Conservation (phyloP, 2,888 invertebrate genomes). For the Plusia festucae region DNA sequence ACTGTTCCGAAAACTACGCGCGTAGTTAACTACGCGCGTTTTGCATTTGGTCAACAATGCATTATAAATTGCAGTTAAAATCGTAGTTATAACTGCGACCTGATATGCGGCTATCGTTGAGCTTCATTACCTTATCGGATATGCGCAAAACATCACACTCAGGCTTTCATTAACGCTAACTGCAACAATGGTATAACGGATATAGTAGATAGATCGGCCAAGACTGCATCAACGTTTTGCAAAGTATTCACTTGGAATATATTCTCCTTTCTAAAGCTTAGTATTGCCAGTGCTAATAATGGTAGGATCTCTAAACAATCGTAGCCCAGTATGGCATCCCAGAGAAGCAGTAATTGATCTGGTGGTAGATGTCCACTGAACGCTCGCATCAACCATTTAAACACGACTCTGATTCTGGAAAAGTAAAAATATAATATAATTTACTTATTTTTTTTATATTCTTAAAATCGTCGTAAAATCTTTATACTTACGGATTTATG, state of each 20-base stretch:
- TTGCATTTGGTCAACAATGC: not conserved
- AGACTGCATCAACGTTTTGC: constrained; percentile 95
- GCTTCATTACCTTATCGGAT: constrained; percentile 36
- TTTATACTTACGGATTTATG: constrained; percentile 95
- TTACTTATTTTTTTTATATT: not conserved
- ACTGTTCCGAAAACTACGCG: not conserved
- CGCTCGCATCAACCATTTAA: constrained; percentile 98
- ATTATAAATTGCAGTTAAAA: constrained; percentile 6
- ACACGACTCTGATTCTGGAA: constrained; percentile 95
- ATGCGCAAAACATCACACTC: constrained; percentile 47
- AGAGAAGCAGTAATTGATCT: constrained; percentile 96
- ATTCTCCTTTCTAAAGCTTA: constrained; percentile 96
- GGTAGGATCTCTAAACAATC: constrained; percentile 97
- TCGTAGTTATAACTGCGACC: not conserved
- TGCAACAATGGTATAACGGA: constrained; percentile 96
- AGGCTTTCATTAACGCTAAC: constrained; percentile 91
- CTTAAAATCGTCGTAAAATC: not conserved
- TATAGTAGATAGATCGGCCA: constrained; percentile 96
- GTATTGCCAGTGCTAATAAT: constrained; percentile 94
- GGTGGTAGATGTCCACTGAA: constrained; percentile 98
- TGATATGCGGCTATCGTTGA: constrained; percentile 11
- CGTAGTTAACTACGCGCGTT: not conserved
- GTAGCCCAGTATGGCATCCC: constrained; percentile 97
- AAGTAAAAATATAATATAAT: constrained; percentile 33
- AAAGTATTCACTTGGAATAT: constrained; percentile 93